Base-by-base conservation (phyloP, 2,888 invertebrate genomes). In the Elmis aenea region DNA sequence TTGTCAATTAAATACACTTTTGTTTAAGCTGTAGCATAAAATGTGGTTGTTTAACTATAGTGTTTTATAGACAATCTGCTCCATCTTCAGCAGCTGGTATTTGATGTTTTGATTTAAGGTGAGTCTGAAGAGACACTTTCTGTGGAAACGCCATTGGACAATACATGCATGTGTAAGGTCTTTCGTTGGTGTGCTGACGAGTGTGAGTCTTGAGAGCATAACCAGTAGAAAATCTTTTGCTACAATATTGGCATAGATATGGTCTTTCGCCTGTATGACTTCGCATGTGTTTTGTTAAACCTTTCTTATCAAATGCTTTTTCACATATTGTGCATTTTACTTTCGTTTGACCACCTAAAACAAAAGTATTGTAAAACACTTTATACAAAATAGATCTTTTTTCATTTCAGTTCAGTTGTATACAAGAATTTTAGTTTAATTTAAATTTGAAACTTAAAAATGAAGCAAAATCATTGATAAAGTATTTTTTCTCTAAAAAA, bases 301-400 rank as follows among this genome's bases (percentile, higher is more conserved):
- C 24, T 13, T 26, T 16, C 10, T 26, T 31, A 16, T 28, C 9
- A 32, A 42, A 38, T 5, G 21, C 3, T 25, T 43, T 43, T 4
- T 21, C 36, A 20, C 43, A 43, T 9, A 40, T 11, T 2, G 13
- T 26, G 24, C 43, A 43, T 12, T 32, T 32, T 5, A 20, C 21
- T 10, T 61, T 29, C 57, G 31, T 43, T 61, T 52, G 38, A 5
- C 18, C 18, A 18, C 18, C 18, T 18, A 6, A 18, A 18, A 18
- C n/a, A n/a, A 18, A 5, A 8, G 18, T 18, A 18, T 6, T 18
- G 18, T 6, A 18, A 18, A 18, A 6, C 5, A 18, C 18, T 18
- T 18, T 18, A 5, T 18, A 18, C 5, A 8, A 6, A 6, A 18
- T 18, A 8, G 5, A 57, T 52, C 29, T 59, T 56, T 8, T 18